phyloP scores from a whole-genome alignment of 2,797 vertebrate genomes.

The Falco novaeseelandiae region DNA sequence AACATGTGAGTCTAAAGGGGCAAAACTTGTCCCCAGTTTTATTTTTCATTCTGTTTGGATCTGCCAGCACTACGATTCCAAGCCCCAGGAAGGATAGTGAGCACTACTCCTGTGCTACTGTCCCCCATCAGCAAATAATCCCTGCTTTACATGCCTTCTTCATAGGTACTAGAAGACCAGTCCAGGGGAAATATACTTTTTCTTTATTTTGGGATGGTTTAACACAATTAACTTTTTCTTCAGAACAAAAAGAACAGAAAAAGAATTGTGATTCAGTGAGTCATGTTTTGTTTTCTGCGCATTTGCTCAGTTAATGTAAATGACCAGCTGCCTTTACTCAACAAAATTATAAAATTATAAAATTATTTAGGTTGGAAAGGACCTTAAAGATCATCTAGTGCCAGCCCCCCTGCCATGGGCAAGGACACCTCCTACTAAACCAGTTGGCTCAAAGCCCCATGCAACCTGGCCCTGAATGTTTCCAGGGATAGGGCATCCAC shows the following conservation, averaged over 20 bases:
- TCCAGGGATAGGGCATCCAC: too few relatives aligned
- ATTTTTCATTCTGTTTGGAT: not conserved
- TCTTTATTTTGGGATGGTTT: too few relatives aligned
- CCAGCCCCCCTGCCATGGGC: too few relatives aligned
- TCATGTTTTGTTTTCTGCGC: not conserved
- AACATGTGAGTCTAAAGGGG: not conserved
- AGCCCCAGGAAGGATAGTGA: not conserved
- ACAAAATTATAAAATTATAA: not conserved
- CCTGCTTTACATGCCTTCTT: not conserved
- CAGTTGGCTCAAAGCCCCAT: too few relatives aligned
- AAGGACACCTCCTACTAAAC: too few relatives aligned
- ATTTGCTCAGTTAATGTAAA: not conserved
- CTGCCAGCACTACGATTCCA: not conserved
- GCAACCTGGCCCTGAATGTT: too few relatives aligned
- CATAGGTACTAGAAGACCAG: not conserved
- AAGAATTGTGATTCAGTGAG: not conserved
- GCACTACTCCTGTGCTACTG: not conserved
- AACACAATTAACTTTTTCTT: not conserved
- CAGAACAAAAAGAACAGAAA: not conserved
- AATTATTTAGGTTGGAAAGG: too few relatives aligned
- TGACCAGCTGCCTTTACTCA: not conserved
- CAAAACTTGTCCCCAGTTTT: not conserved
- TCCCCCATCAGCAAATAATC: not conserved
- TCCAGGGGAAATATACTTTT: not conserved
- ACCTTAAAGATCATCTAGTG: too few relatives aligned